A percentile compares a stretch with the other conserved stretches of the same genome.
These are phyloP conservation scores for Arothron firmamentum DNA, from an alignment of 2,113 vertebrate genomes.

Conservation along the genomic window DNA sequence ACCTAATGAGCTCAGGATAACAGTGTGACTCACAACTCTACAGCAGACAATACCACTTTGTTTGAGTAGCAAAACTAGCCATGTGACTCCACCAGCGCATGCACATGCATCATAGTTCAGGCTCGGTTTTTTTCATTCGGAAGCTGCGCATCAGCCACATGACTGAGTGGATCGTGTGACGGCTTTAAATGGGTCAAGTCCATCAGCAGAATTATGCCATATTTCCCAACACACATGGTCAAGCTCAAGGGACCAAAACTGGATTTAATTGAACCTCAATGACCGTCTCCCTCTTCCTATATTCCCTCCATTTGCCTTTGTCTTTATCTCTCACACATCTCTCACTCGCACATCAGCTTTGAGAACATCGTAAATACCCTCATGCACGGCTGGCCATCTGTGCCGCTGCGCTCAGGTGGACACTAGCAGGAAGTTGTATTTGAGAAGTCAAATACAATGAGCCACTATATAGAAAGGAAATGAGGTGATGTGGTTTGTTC, in stretches of 20 bases:
- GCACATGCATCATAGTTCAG: constrained; percentile 15
- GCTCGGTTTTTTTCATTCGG: constrained; percentile 9
- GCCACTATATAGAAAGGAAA: constrained; percentile 45
- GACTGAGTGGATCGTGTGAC: constrained; percentile 50
- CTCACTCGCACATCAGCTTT: constrained; percentile 58
- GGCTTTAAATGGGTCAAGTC: constrained; percentile 61
- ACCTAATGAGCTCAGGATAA: constrained; percentile 3
- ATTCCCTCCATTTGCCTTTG: constrained; percentile 26
- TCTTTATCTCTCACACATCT: too few relatives aligned
- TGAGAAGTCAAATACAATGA: constrained; percentile 47
- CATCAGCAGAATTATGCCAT: constrained; percentile 57
- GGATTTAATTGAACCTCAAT: constrained; percentile 41
- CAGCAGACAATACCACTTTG: constrained; percentile 37
- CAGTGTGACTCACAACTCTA: constrained; percentile 15
- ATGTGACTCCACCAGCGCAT: constrained; percentile 36
- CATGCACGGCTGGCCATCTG: constrained; percentile 45
- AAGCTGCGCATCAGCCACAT: constrained; percentile 34
- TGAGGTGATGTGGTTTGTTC: constrained; percentile 22
- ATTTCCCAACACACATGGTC: constrained; percentile 13
- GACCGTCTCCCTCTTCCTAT: constrained; percentile 8
- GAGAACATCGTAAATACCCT: constrained; percentile 43
- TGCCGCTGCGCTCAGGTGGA: constrained; percentile 50
- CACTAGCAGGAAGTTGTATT: constrained; percentile 56
- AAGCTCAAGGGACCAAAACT: constrained; percentile 39
- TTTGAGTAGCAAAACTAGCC: constrained; percentile 26